Evolutionary conservation across 1,140 invertebrate species (phyloP), one percentile per base, ranked within the genome.

Genomic region (Drosophila cardini): DNA sequence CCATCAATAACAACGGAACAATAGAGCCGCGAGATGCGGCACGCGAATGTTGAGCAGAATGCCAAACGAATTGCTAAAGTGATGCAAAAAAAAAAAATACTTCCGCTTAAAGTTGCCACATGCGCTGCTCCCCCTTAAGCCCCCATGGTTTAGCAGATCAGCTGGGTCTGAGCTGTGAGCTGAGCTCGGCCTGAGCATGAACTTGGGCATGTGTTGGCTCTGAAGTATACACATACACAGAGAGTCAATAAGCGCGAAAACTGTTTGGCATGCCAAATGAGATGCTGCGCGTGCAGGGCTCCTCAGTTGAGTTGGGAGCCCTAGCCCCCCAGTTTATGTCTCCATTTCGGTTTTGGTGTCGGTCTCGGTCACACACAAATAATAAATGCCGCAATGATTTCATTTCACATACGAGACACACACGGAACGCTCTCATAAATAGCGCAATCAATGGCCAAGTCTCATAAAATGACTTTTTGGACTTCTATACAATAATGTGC

Each of bases 191-290:
- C 48, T 50, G 48, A 30, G 34, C 57, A 48, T 61, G 48, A 30
- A 46, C 57, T 48, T 61, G 58, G 15, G 6, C 21, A 13, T 26
- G 15, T 40, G 30, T 50, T 32, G 13, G 30, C 4, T 53, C 13
- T 10, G 8, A 13, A 13, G 32, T 9, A 30, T 1, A 10, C 11
- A 11, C 36, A 38, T 38, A 38, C 2, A 36, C 11, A 11, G 10
- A 72, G 64, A 26, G 21, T 72, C 82, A 86, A 86, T 86, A 86
- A 87, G 81, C 65, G 72, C 76, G 76, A 52, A 58, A 76, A 56
- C 82, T 87, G 82, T 87, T 87, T 86, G 76, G 82, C 82, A 86
- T 86, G 77, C 83, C 67, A 86, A 86, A 86, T 86, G 79, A 87
- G 76, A 10, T 50, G 62, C 34, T 62, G 48, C 46, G 71, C 60